phyloP scores from a whole-genome alignment of 2,797 vertebrate genomes.

The Columba guinea region DNA sequence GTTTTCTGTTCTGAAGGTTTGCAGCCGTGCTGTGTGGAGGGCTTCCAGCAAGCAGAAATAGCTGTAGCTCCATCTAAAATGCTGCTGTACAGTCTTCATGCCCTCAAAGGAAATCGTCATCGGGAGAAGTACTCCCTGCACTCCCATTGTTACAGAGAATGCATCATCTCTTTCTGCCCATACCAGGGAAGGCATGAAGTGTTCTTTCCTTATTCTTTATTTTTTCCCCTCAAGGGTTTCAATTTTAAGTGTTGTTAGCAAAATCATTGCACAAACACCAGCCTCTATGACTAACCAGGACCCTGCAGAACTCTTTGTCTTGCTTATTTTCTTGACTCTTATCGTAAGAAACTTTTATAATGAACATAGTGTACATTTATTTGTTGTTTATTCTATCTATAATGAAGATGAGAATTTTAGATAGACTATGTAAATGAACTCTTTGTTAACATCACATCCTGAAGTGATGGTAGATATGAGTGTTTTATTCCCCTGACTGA shows the following conservation, averaged over 20 bases:
- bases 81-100: accelerated
- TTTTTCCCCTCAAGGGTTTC: not conserved
- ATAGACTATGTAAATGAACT: not conserved
- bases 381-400: not conserved
- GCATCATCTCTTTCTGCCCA: not conserved
- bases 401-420: not conserved
- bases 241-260: not conserved
- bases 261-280: not conserved
- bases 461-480: not conserved
- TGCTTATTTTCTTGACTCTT: not conserved
- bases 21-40: not conserved
- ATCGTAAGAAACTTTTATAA: not conserved
- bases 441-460: not conserved
- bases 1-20: not conserved
- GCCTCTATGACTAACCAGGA: not conserved
- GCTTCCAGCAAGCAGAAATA: not conserved
- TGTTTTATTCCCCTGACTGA: not conserved
- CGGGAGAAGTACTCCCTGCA: not conserved
- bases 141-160: not conserved
- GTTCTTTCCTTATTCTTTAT: not conserved
- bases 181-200: not conserved
- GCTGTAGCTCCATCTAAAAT: not conserved
- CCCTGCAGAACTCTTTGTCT: not conserved
- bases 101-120: not conserved
- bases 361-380: not conserved